Conservation (phyloP, 2,797 vertebrate genomes). For the Hylomyscus alleni region DNA sequence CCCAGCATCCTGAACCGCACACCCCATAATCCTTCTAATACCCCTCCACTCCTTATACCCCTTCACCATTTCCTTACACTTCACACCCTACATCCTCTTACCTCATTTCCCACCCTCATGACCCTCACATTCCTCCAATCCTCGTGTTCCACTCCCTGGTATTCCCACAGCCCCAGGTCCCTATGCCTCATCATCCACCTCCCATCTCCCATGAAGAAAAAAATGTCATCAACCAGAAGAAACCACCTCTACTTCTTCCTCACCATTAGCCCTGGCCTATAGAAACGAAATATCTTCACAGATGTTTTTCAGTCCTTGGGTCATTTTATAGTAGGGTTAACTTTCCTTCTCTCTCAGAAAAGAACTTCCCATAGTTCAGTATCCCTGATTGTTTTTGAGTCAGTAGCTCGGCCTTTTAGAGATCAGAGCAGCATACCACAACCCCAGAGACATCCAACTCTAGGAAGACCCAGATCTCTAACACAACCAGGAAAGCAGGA, state of each 20-base stretch:
- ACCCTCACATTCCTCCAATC: not conserved
- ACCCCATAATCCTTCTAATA: not conserved
- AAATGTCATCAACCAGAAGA: not conserved
- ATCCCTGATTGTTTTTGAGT: not conserved
- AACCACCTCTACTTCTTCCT: not conserved
- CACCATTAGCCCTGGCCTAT: not conserved
- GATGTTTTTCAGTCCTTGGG: not conserved
- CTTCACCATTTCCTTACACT: not conserved
- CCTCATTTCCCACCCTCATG: too few species aligned
- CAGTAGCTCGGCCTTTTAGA: not conserved
- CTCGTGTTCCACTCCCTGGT: not conserved
- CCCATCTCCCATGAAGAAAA: not conserved
- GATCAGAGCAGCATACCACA: not conserved
- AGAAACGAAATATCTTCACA: not conserved
- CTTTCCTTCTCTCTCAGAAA: not conserved
- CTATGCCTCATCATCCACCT: not conserved
- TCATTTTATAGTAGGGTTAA: not conserved
- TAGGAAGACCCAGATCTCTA: not conserved
- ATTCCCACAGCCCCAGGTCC: not conserved
- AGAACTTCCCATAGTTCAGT: not conserved
- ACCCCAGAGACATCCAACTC: not conserved
- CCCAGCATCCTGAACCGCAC: not conserved
- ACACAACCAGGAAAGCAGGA: not conserved
- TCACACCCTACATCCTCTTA: not conserved
- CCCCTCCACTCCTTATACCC: too few species aligned